phyloP scores from a whole-genome alignment of 2,797 vertebrate species.

The Melanotaenia nigrans region DNA sequence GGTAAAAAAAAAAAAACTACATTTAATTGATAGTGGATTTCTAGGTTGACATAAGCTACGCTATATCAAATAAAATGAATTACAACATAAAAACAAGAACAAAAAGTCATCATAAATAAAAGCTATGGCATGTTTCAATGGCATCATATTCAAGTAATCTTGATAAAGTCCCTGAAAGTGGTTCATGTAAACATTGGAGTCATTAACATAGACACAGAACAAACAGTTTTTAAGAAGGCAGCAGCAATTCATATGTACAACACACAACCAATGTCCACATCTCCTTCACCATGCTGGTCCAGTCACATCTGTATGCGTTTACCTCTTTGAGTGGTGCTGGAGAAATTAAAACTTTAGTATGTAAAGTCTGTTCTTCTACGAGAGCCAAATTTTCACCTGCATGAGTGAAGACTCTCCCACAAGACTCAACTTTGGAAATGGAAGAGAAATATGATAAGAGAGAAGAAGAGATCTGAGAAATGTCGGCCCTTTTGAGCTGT shows the following conservation, averaged over 20 bases:
- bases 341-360: constrained; percentile 61
- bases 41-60: constrained; percentile 65
- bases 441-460: constrained; percentile 23
- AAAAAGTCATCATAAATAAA: constrained; percentile 78
- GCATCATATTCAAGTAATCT: constrained; percentile 90
- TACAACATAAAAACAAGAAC: constrained; percentile 27
- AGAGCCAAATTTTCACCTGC: constrained; percentile 27
- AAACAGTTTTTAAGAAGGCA: constrained; percentile 79
- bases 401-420: constrained; percentile 31
- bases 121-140: constrained; percentile 83
- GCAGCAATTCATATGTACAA: constrained; percentile 83
- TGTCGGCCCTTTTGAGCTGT: constrained; percentile 24
- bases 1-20: constrained; percentile 52
- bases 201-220: constrained; percentile 79
- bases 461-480: background rate
- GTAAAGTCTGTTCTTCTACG: constrained; percentile 47
- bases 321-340: constrained; percentile 65
- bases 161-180: constrained; percentile 88
- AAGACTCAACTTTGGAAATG: constrained; percentile 66
- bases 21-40: constrained; percentile 55
- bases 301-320: constrained; percentile 61
- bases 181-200: constrained; percentile 84
- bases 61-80: constrained; percentile 59
- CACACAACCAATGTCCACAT: constrained; percentile 46
- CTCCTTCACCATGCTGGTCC: constrained; percentile 65